Evolutionary conservation across 2,797 vertebrate species (phyloP), one percentile per base, ranked within the genome.

Genomic region (Ctenochaetus hawaiiensis): DNA sequence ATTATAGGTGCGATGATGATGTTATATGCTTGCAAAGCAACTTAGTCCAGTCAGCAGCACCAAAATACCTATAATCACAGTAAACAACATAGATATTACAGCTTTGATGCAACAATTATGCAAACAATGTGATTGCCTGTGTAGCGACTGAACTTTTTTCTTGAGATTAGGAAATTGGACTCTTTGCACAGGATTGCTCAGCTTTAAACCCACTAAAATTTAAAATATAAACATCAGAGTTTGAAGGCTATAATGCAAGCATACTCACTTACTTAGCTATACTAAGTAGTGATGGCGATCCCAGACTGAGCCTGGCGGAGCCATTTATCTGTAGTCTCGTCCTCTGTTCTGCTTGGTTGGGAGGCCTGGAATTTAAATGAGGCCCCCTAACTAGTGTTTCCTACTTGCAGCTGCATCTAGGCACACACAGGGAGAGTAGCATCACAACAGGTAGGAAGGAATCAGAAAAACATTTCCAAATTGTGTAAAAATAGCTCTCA

Each of bases 311-410:
- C 75, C 90, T 89, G 82, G 81, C 85, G 90, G 90, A 93, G 91
- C 83, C 92, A 88, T 92, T 93, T 91, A 90, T 92, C 91, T 91
- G 80, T 62, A 81, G 88, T 88, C 86, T 91, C 90, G 67, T 92
- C 83, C 78, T 93, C 89, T 75, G 92, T 92, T 93, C 88, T 91
- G 92, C 92, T 88, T 88, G 90, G 75, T 86, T 91, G 87, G 77
- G 75, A 88, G 39, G 83, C 84, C 89, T 90, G 86, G 90, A 93
- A 93, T 92, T 91, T 92, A 92, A 92, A 92, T 89, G 90, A 91
- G 88, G 67, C 88, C 90, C 82, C 91, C 82, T 80, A 88, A 89
- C 85, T 87, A 87, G 90, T 82, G 67, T 87, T 91, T 91, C 90
- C 81, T 83, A 75, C 84, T 84, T 68, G 66, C 89, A 93, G 89